These are phyloP conservation scores for Apodemia mormo DNA, from an alignment of 2,888 invertebrate genomes.

Conservation along the genomic window DNA sequence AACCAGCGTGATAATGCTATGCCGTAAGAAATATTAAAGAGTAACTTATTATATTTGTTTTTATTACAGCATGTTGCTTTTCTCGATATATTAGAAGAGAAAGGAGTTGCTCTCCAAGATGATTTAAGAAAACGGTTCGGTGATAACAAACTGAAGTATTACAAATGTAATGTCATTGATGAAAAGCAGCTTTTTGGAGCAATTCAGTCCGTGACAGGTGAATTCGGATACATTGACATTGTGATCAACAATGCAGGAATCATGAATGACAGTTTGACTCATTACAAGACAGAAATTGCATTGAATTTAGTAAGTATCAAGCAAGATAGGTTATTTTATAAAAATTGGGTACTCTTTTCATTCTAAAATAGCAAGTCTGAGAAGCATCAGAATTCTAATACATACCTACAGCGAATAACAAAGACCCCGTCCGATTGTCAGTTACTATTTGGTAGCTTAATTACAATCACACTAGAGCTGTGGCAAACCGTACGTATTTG, in stretches of 20 bases:
- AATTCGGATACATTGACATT: constrained; percentile 48
- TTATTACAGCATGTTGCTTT: constrained; percentile 2
- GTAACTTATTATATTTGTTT: not conserved
- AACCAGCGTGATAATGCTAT: too few species aligned
- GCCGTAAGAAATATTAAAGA: too few species aligned
- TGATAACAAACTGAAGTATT: constrained; percentile 45
- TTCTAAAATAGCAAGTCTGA: too few species aligned
- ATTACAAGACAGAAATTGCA: constrained; percentile 49
- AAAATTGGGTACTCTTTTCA: too few species aligned
- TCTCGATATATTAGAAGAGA: constrained; percentile 46
- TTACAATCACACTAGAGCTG: too few species aligned
- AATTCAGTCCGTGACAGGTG: constrained; percentile 43
- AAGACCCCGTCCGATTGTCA: too few species aligned
- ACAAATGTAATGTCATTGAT: constrained; percentile 54
- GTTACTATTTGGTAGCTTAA: too few species aligned
- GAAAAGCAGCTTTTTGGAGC: constrained; percentile 45
- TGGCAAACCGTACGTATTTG: too few species aligned
- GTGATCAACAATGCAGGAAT: constrained; percentile 57
- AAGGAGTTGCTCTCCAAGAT: constrained; percentile 44
- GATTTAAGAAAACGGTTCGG: constrained; percentile 49
- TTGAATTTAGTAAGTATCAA: constrained; percentile 52
- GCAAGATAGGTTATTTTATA: not conserved
- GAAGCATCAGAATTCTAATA: too few species aligned
- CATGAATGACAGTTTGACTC: constrained; percentile 47
- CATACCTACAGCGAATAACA: too few species aligned